Percentiles rank a stretch among this genome's conserved stretches.
Evolutionary conservation across 2,888 invertebrate species (phyloP).

Genomic region (Andrena dorsata): DNA sequence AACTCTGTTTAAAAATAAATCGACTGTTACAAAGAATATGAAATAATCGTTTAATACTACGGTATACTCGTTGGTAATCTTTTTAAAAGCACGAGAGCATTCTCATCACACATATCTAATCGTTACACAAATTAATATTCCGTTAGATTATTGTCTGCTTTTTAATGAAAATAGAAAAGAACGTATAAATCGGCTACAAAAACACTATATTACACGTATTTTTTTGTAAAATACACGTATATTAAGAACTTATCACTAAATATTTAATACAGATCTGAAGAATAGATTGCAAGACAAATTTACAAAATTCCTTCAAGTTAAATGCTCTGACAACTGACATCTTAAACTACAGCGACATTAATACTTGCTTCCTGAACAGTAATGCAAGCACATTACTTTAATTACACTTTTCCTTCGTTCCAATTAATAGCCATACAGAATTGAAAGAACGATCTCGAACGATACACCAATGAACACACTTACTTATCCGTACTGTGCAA

Average conservation of each 20-base stretch:
- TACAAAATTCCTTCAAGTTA: slow-evolving; percentile 54
- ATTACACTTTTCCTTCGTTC: slow-evolving; percentile 8
- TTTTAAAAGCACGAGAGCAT: slow-evolving; percentile 7
- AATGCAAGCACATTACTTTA: slow-evolving; percentile 17
- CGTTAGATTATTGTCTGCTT: slow-evolving; percentile 18
- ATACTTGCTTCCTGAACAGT: slow-evolving; percentile 28
- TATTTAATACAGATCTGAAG: slow-evolving; percentile 32
- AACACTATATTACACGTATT: slow-evolving; percentile 17
- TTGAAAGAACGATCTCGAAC: slow-evolving; percentile 20
- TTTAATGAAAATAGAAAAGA: slow-evolving; percentile 25
- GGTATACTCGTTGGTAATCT: slow-evolving; percentile 5
- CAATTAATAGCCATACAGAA: slow-evolving; percentile 25
- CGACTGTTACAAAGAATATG: slow-evolving; percentile 38
- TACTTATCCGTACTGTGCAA: slow-evolving; percentile 37
- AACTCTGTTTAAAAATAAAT: slow-evolving; percentile 12
- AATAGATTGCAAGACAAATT: slow-evolving; percentile 40
- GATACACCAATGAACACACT: slow-evolving; percentile 16
- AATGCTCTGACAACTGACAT: slow-evolving; percentile 45
- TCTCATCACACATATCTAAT: slow-evolving; percentile 1
- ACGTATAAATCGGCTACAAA: slow-evolving; percentile 18
- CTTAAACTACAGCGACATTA: slow-evolving; percentile 39
- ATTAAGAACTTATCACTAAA: slow-evolving; percentile 45
- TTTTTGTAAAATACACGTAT: slow-evolving; percentile 20
- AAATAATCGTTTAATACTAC: slow-evolving; percentile 19
- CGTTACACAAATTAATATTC: background rate